These are phyloP conservation scores for Eurytoma californica DNA, from an alignment of 2,888 invertebrate genomes.

Conservation along the genomic window DNA sequence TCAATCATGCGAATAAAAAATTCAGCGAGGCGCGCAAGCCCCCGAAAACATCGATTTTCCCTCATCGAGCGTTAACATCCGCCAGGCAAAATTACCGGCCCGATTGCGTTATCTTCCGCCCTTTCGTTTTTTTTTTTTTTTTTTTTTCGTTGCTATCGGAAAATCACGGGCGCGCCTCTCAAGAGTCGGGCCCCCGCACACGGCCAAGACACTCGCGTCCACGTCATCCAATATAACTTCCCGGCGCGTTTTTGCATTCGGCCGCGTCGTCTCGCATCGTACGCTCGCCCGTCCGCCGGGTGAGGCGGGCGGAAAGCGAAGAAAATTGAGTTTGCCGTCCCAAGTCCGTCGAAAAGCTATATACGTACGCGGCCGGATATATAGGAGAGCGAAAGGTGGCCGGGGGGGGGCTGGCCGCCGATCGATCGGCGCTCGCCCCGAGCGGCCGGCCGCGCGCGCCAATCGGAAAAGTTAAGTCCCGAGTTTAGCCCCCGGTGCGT, in stretches of 20 bases:
- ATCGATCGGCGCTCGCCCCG: constrained; percentile 41
- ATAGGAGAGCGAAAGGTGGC: not conserved
- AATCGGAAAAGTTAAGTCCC: constrained; percentile 55
- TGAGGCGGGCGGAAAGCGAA: constrained; percentile 52
- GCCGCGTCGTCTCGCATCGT: too few relatives aligned
- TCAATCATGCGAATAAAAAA: too few relatives aligned
- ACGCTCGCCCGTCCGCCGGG: not conserved
- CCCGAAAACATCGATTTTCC: too few relatives aligned
- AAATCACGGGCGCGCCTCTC: too few relatives aligned
- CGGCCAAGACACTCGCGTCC: not conserved
- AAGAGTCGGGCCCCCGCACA: not conserved
- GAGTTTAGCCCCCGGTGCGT: not conserved
- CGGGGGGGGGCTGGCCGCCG: not conserved
- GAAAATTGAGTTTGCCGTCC: constrained; percentile 58
- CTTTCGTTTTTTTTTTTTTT: not conserved
- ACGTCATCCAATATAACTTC: too few relatives aligned
- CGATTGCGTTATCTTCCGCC: not conserved
- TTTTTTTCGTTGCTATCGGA: not conserved
- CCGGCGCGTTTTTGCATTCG: too few relatives aligned
- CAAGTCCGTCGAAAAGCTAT: constrained; percentile 44
- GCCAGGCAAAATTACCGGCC: too few relatives aligned
- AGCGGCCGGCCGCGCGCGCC: constrained; percentile 9
- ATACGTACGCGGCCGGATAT: constrained; percentile 17
- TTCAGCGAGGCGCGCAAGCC: too few relatives aligned
- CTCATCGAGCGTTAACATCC: too few relatives aligned